A percentile compares a stretch with the other conserved stretches of the same genome.
These are phyloP conservation scores for Epinotia nisella DNA, from an alignment of 2,888 invertebrate genomes.

Conservation along the genomic window DNA sequence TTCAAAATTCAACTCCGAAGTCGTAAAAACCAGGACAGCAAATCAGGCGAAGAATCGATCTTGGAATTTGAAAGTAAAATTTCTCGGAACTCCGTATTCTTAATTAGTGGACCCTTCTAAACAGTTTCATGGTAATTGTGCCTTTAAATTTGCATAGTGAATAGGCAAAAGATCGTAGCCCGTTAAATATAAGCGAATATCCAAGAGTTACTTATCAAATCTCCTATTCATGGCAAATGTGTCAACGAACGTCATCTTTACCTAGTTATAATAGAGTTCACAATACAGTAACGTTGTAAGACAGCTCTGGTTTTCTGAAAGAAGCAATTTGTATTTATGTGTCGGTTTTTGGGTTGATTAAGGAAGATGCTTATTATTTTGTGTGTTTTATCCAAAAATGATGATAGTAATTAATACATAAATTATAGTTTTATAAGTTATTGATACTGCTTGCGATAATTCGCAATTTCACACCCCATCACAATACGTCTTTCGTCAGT, in stretches of 20 bases:
- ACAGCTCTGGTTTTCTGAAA: background rate
- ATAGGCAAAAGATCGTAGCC: constrained; percentile 32
- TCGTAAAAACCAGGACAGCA: constrained; percentile 28
- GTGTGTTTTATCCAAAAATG: too few relatives aligned
- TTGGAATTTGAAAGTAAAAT: constrained; percentile 75
- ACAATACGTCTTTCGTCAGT: too few relatives aligned
- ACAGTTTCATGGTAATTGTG: constrained; percentile 70
- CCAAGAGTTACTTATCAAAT: background rate
- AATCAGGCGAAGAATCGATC: constrained; percentile 49
- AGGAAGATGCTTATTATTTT: background rate
- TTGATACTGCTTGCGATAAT: too few relatives aligned
- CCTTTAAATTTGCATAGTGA: constrained; percentile 69
- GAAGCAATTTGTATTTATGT: background rate
- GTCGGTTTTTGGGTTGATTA: background rate
- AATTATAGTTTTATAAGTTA: too few relatives aligned
- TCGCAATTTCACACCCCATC: too few relatives aligned
- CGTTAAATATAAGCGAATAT: constrained; percentile 28
- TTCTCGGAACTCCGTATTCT: constrained; percentile 62
- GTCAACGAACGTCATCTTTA: background rate
- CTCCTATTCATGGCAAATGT: background rate
- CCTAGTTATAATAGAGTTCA: background rate
- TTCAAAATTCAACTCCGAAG: constrained; percentile 6
- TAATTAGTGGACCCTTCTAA: constrained; percentile 71
- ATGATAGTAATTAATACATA: too few relatives aligned
- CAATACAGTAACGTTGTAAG: background rate